These are phyloP conservation scores for Benitochromis conjunctus DNA, from an alignment of 2,113 vertebrate species.

Conservation along the genomic window DNA sequence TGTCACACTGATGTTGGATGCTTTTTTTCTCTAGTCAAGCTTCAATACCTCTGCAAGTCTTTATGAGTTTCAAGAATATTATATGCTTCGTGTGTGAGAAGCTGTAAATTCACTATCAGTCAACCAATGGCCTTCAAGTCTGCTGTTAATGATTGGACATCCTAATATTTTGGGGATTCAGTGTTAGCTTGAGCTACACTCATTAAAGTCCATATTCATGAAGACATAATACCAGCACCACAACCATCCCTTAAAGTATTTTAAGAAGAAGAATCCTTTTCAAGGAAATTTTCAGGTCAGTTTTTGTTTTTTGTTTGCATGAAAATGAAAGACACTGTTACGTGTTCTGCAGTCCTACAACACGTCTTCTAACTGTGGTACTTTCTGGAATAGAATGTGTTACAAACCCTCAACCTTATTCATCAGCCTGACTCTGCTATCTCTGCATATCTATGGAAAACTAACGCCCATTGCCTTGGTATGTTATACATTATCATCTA, in stretches of 20 bases:
- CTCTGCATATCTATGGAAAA: not conserved
- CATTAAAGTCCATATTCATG: not conserved
- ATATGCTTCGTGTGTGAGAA: not conserved
- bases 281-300: not conserved
- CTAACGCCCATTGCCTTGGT: not conserved
- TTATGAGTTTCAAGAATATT: not conserved
- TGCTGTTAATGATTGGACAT: not conserved
- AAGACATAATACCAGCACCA: not conserved
- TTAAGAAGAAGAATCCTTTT: not conserved
- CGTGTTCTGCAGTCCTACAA: not conserved
- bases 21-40: not conserved
- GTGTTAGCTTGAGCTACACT: too few relatives aligned
- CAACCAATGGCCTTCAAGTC: not conserved
- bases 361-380: not conserved
- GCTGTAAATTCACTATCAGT: not conserved
- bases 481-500: not conserved
- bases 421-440: not conserved
- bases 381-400: not conserved
- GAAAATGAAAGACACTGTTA: not conserved
- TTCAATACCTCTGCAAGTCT: not conserved
- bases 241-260: not conserved
- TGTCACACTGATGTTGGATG: not conserved
- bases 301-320: not conserved
- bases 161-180: not conserved
- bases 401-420: not conserved